Evolutionary conservation across 2,888 invertebrate genomes (phyloP).

Genomic region (Gonocerus acuteangulatus): DNA sequence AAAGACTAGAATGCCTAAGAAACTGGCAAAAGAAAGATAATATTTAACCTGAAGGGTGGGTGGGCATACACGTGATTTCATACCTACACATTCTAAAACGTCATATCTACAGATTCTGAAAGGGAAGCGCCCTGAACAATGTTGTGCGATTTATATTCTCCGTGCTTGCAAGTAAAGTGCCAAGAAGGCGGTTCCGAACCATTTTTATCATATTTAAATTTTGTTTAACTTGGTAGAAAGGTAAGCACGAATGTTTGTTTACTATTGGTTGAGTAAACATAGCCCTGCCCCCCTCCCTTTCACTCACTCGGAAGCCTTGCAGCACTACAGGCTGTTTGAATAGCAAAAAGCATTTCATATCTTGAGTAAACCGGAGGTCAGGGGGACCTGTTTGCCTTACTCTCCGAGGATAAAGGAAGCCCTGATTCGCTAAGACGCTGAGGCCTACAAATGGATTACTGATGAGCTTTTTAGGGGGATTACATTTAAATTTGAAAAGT

Average conservation of each 20-base stretch:
- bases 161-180: neutral
- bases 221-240: slow-evolving; percentile 14
- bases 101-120: no score
- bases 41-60: no score
- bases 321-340: slow-evolving; percentile 8
- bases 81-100: no score
- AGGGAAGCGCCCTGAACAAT: no score
- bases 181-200: neutral
- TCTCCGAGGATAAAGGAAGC: neutral
- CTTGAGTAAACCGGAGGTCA: slow-evolving; percentile 17
- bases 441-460: neutral
- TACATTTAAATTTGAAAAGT: no score
- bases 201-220: slow-evolving; percentile 24
- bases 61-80: no score
- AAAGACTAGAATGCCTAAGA: no score
- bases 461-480: neutral
- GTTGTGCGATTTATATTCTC: slow-evolving; percentile 16
- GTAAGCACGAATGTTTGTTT: slow-evolving; percentile 24
- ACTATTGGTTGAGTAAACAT: slow-evolving; percentile 12
- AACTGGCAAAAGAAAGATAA: no score
- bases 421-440: neutral
- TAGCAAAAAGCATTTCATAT: slow-evolving; percentile 25
- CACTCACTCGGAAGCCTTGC: no score
- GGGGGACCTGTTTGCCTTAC: slow-evolving; percentile 2
- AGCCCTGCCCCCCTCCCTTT: neutral